Conservation (phyloP, 2,113 vertebrate species). For the Oncorhynchus clarkii region DNA sequence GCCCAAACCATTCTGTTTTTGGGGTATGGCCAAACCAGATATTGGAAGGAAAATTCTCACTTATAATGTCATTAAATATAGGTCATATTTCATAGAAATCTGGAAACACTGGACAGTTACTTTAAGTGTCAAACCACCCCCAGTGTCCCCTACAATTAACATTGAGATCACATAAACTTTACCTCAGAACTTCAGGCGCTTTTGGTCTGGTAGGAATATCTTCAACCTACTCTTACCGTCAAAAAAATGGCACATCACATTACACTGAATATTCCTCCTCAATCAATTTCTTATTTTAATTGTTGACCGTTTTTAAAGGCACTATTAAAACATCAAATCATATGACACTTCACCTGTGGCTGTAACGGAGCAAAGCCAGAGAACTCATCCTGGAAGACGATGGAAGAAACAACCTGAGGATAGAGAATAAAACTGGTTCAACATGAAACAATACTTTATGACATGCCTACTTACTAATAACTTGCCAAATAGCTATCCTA, state of each 20-base stretch:
- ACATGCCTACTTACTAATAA: not conserved
- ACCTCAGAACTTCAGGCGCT: conserved; percentile 88
- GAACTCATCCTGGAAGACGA: conserved; percentile 87
- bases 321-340: no score
- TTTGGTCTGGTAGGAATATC: conserved; percentile 78
- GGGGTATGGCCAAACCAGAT: no score
- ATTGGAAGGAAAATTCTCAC: no score
- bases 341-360: conserved; percentile 78
- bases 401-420: conserved; percentile 87
- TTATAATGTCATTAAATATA: no score
- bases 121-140: no score
- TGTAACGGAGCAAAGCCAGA: conserved; percentile 94
- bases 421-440: not conserved
- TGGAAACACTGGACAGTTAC: no score
- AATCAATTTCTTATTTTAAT: not conserved
- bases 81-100: no score
- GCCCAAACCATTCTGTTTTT: no score
- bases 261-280: not conserved
- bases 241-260: not conserved
- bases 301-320: no score
- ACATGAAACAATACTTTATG: not conserved
- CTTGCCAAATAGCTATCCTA: not conserved
- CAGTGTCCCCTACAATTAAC: not conserved
- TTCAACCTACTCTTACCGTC: conserved; percentile 56
- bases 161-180: conserved; percentile 25